A percentile compares a stretch with the other conserved stretches of the same genome.
Evolutionary conservation across 2,888 invertebrate species (phyloP).

Genomic region (Nasonia oneida): DNA sequence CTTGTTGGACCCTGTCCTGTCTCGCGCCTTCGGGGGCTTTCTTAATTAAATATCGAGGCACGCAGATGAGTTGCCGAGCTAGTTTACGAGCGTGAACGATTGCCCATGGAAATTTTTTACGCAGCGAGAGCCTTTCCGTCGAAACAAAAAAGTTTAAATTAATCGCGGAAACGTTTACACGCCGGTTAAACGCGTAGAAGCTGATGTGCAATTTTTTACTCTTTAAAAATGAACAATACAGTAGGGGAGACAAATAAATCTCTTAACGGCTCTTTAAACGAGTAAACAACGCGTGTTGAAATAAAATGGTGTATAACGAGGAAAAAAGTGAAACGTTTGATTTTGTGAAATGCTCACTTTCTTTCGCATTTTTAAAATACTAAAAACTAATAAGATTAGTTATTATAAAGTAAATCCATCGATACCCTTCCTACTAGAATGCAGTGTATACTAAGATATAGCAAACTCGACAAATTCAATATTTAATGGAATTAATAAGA

Average conservation of each 20-base stretch:
- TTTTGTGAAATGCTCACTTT: background rate
- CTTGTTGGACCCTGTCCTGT: background rate
- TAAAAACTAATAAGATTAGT: no score
- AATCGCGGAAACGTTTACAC: no score
- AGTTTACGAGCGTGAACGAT: constrained; percentile 4
- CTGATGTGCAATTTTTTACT: no score
- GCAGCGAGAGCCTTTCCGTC: background rate
- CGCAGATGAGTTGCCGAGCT: constrained; percentile 15
- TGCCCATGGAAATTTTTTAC: background rate
- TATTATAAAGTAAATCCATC: no score
- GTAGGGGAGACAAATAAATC: background rate
- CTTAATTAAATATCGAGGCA: constrained; percentile 36
- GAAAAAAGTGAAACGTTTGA: constrained; percentile 17
- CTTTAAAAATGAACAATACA: no score
- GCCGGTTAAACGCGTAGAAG: no score
- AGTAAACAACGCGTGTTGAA: background rate
- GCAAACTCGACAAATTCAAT: no score
- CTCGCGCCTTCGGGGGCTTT: background rate
- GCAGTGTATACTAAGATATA: no score
- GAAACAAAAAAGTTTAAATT: no score
- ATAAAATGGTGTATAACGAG: constrained; percentile 6
- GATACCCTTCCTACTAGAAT: no score
- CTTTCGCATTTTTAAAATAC: no score
- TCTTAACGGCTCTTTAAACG: background rate
- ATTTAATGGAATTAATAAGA: no score